Conservation (phyloP, 2,888 invertebrate genomes). For the Cephus spinipes region DNA sequence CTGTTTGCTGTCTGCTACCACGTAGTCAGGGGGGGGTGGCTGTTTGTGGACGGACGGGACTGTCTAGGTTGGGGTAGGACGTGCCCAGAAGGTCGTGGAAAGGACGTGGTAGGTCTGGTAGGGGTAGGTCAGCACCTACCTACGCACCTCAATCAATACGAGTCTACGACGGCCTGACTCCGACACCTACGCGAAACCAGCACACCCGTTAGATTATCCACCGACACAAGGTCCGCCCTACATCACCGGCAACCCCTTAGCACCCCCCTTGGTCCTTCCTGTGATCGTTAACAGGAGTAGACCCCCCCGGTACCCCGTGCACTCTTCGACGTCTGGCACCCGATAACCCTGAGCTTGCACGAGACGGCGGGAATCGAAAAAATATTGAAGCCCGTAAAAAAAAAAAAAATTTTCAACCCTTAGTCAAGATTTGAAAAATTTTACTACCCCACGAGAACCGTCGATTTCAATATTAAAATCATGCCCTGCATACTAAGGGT, state of each 20-base stretch:
- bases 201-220: not conserved
- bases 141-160: conserved; percentile 36
- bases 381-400: not conserved
- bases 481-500: not conserved
- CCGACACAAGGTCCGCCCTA: not conserved
- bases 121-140: conserved; percentile 63
- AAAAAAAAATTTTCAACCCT: too few species aligned
- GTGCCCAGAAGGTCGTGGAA: conserved; percentile 54
- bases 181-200: not conserved
- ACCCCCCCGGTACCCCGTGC: not conserved
- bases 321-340: not conserved
- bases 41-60: conserved; percentile 46
- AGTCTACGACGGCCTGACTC: not conserved
- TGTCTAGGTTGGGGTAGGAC: conserved; percentile 60
- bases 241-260: not conserved
- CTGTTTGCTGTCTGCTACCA: not conserved
- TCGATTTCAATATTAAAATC: not conserved
- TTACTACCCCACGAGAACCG: not conserved
- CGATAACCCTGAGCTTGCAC: not conserved
- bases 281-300: too few species aligned
- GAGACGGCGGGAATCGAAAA: not conserved
- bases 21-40: conserved; percentile 2
- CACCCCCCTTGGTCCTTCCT: too few species aligned
- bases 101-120: conserved; percentile 48
- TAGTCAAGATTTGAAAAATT: too few species aligned